Base-by-base conservation (phyloP, 2,888 invertebrate genomes). In the Hirudinaria manillensis region DNA sequence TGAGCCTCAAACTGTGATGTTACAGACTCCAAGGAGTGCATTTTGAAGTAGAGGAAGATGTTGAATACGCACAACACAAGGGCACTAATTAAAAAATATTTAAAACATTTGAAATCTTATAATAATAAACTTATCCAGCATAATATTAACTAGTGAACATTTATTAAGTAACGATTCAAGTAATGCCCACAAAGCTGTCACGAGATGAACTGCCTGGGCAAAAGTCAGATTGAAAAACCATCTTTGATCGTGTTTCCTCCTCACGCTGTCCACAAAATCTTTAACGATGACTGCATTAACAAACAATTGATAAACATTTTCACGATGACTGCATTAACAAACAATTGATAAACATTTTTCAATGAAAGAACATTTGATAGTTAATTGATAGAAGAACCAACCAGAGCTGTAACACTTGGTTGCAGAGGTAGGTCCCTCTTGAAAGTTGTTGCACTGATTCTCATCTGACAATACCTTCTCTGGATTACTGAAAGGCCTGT, bases 11-110 rank as follows among this genome's bases (percentile, higher is more conserved):
- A 45, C 45, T 45, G 45, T 1, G 45, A 29, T 34, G 68, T 68
- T 1, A 76, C 81, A 77, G 89, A 88, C 83, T 92, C 91, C 79
- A 91, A 85, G 80, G 89, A 88, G 90, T 91, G 91, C 80, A 94
- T 88, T 87, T 91, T 90, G 87, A 91, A 91, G 88, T 93, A 93
- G 77, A 94, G 89, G 84, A 92, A 88, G 79, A 91, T 91, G 87
- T 92, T 92, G 83, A 91, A 89, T 79, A 90, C 81, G 65, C 89
- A 85, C 81, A 92, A 86, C 81, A 87, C 83, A 38, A 92, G 86
- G 79, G 84, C 79, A 56, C 84, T 84, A 80, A 66, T 81, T 79
- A 7, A 75, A 55, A 75, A 74, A 7, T 3, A 45, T 16, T 6
- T 45, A 45, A 45, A n/a, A 16, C 16, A 45, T 45, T 45, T 45